Evolutionary conservation across 2,113 vertebrate species (phyloP), one percentile per base, ranked within the genome.

Genomic region (Hypocryptadius cinnamomeus): DNA sequence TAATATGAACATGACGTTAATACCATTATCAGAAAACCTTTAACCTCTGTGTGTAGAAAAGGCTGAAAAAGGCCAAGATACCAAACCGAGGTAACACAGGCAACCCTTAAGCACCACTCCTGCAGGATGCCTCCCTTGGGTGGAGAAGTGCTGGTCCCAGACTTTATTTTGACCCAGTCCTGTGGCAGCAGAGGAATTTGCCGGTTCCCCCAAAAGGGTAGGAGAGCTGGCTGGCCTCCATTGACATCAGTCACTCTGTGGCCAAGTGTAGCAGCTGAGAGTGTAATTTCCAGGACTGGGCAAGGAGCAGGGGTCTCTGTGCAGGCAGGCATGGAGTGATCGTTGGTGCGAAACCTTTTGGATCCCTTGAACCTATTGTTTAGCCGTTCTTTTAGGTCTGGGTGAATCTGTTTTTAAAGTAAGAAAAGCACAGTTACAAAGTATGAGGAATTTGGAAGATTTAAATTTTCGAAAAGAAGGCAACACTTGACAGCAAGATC

Each of bases 341-440:
- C 2, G 0, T 56, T 11, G 4, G 44, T 30, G 63, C 1, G 0
- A 48, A 64, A 42, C 73, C 8, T 63, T 87, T 83, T 5, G 6
- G 56, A 84, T 59, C 51, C 21, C 27, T 47, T 2, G 4, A 33
- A 65, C 39, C 59, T 79, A 15, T 79, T 90, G 64, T 88, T 83
- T 18, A 68, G 37, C 27, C n/a, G 35, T 51, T 79, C 44, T 19
- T 66, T 40, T 44, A 28, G 47, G 50, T 78, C 12, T 24, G 25
- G 12, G 37, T 56, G 82, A 81, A 74, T 80, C 44, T 79, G 22
- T 37, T 64, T 84, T 31, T 44, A 53, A 72, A 50, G 37, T 19
- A 63, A 79, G 63, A 70, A 53, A 48, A 71, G 5, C 1, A 2
- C 6, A 44, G 25, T 40, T 79, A 51, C 9, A 16, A 81, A 76